These are phyloP conservation scores for Catostomus latipinnis DNA, from an alignment of 2,797 vertebrate genomes.

Conservation along the genomic window DNA sequence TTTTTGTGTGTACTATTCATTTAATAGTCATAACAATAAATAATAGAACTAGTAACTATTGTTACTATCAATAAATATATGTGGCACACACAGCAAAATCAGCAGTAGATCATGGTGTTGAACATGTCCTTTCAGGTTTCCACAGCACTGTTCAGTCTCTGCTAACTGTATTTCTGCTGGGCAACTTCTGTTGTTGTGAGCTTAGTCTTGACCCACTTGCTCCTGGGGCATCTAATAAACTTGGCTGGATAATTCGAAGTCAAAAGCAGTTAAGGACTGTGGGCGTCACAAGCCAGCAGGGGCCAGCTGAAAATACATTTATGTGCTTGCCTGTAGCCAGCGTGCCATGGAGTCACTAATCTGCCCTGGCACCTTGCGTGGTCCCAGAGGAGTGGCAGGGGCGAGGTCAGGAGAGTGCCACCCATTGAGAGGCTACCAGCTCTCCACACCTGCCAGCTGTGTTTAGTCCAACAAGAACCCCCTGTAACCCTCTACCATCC, in stretches of 20 bases:
- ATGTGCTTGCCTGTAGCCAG: constrained; percentile 64
- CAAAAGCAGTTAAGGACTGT: constrained; percentile 75
- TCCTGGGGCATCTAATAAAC: constrained; percentile 74
- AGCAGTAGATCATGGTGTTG: not conserved
- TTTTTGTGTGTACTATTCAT: not conserved
- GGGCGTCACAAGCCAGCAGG: constrained; percentile 70
- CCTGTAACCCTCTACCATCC: constrained; percentile 13
- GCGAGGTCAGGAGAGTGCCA: constrained; percentile 52
- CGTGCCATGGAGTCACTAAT: constrained; percentile 67
- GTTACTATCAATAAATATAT: not conserved
- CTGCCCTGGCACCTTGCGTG: constrained; percentile 69
- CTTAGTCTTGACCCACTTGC: constrained; percentile 49
- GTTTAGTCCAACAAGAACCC: constrained; percentile 30
- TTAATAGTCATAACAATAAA: not conserved
- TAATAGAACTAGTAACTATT: not conserved
- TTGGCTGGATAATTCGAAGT: constrained; percentile 77
- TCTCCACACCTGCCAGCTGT: constrained; percentile 21
- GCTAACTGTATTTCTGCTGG: constrained; percentile 19
- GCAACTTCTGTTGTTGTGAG: constrained; percentile 42
- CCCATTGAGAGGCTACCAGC: constrained; percentile 17
- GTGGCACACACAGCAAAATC: constrained; percentile 4
- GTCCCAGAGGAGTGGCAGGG: constrained; percentile 72
- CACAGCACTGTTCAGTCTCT: not conserved
- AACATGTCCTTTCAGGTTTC: constrained; percentile 2
- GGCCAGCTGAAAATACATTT: constrained; percentile 64